phyloP scores from a whole-genome alignment of 2,888 invertebrate species.

The Ormia ochracea region DNA sequence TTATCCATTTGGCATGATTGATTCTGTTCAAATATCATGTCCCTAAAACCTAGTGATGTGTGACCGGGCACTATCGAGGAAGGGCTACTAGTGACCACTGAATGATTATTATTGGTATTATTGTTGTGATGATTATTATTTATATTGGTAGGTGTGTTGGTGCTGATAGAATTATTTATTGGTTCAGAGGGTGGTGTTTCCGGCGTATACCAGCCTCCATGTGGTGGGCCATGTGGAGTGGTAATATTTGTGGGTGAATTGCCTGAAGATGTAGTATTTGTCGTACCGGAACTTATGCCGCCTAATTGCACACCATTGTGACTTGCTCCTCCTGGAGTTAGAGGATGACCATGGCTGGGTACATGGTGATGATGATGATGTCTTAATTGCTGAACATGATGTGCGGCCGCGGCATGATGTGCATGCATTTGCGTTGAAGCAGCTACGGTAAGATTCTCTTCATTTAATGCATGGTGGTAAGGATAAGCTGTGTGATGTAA shows the following conservation, averaged over 20 bases:
- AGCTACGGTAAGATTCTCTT: conserved; percentile 75
- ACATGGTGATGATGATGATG: conserved; percentile 68
- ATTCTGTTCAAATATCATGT: conserved; percentile 77
- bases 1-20: conserved; percentile 77
- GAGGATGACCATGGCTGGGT: conserved; percentile 66
- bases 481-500: conserved; percentile 76
- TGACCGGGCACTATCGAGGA: conserved; percentile 66
- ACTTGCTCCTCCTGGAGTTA: conserved; percentile 67
- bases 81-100: conserved; percentile 68
- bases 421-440: conserved; percentile 73
- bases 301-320: conserved; percentile 66
- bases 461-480: conserved; percentile 74
- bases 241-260: conserved; percentile 72
- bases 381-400: conserved; percentile 70
- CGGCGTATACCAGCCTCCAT: conserved; percentile 77
- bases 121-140: conserved; percentile 63
- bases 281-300: conserved; percentile 62
- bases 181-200: conserved; percentile 77
- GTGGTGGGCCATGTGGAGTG: conserved; percentile 74
- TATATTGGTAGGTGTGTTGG: conserved; percentile 61
- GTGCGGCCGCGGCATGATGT: conserved; percentile 73
- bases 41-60: conserved; percentile 74
- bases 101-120: conserved; percentile 51
- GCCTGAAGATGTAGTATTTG: conserved; percentile 67
- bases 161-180: conserved; percentile 65